Base-by-base conservation (phyloP, 2,113 vertebrate genomes). In the Lanius collurio region DNA sequence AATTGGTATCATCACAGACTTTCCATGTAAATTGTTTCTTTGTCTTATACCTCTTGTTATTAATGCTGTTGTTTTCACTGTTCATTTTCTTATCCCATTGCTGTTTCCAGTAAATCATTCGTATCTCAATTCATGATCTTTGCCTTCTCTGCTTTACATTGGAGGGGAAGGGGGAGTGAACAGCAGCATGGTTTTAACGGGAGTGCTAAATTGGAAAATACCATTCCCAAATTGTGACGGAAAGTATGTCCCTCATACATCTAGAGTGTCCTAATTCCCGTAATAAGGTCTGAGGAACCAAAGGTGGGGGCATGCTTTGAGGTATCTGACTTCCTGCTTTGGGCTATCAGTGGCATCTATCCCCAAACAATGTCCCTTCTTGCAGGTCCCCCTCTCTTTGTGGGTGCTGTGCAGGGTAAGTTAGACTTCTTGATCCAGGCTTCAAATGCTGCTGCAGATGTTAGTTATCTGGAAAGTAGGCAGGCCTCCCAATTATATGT, bases 341-440 rank as follows among this genome's bases (percentile, higher is more conserved):
- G 23, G 14, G 7, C 27, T 74, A 21, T 18, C 56, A 75, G 31
- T 17, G 42, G 13, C 21, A 7, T 39, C 23, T 31, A 15, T 74
- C 9, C 8, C 21, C n/a, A 46, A 3, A 73, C 0, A 3, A 39
- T 10, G 52, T 31, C 6, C 10, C 3, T 35, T 52, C 15, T 49
- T 65, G 46, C 73, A 84, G 50, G 65, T 24, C 1, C 3, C 6
- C 8, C 11, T 76, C 49, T 87, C 87, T 53, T 28, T 13, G 2
- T 62, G 17, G 1, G 4, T 57, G 19, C 24, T 41, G 56, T n/a
- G 41, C 49, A 42, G 33, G 11, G 17, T 73, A 82, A 84, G 18
- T 14, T 39, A 47, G 35, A 23, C 8, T 24, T 59, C 42, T 67
- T 64, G 22, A 23, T 68, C 35, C 47, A 63, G 56, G 33, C 33